Base-by-base conservation (phyloP, 2,113 vertebrate species). In the Ctenodactylus gundi region DNA sequence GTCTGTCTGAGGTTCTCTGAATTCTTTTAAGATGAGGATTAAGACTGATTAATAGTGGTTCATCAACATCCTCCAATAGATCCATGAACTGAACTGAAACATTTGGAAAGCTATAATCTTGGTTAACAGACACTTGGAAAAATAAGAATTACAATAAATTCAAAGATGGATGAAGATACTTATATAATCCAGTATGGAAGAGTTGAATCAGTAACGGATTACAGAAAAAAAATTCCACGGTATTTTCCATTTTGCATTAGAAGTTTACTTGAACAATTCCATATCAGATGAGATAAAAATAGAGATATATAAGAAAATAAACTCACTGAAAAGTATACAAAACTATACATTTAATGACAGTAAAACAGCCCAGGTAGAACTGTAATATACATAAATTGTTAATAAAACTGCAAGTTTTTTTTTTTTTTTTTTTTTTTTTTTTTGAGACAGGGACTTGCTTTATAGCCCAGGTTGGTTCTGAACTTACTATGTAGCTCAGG, bases 201-300 rank as follows among this genome's bases (percentile, higher is more conserved):
- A 89, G 13, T 12, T 95, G 80, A 95, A 25, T 97, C 46, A 95
- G 36, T 88, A 90, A 57, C 53, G 95, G 86, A 81, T 31, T 81
- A 85, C 4, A 77, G 65, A 44, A 88, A 82, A n/a, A 86, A 77
- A 72, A 46, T 31, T 6, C 11, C 41, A 78, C 1, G 27, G n/a
- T 85, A 75, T 88, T 90, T 94, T 93, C 86, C 77, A 81, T 88
- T 90, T 94, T 93, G 82, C 77, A 81, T 88, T 85, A 75, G 7
- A 83, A 90, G 34, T 85, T 88, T 91, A 92, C 53, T 58, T 93
- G 46, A 5, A 7, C 68, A 89, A 92, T 87, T 34, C 39, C 21
- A 81, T 31, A 88, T 5, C n/a, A 17, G 95, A 81, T 60, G 1
- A 87, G 15, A 88, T 90, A 17, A 87, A 95, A 87, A 90, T 83